Percentiles rank a stretch among this genome's conserved stretches.
Evolutionary conservation across 1,140 invertebrate species (phyloP).

Genomic region (Centruroides sculpturatus): DNA sequence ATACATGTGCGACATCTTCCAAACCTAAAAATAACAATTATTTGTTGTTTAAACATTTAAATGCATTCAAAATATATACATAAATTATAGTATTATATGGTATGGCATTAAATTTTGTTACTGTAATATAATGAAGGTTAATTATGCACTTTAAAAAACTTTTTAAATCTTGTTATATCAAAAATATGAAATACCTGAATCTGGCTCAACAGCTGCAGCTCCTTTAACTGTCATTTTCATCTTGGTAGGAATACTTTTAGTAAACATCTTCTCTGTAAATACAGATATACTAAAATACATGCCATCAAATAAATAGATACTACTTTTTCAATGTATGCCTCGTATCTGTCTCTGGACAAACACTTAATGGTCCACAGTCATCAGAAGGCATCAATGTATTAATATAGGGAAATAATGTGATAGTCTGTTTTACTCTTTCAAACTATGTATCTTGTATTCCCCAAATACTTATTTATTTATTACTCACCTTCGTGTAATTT

Average conservation of each 20-base stretch:
- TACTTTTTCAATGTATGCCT: not conserved
- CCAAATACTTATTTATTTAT: too few relatives aligned
- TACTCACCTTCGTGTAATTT: too few relatives aligned
- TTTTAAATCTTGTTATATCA: too few relatives aligned
- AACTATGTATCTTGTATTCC: too few relatives aligned
- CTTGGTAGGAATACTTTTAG: constrained; percentile 27
- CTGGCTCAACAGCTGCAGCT: constrained; percentile 75
- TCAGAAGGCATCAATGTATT: not conserved
- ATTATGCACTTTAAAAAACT: too few relatives aligned
- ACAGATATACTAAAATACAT: too few relatives aligned
- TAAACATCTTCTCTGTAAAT: constrained; percentile 19
- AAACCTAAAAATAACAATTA: constrained; percentile 32
- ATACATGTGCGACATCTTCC: constrained; percentile 65
- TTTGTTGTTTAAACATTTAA: not conserved
- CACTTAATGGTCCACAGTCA: not conserved
- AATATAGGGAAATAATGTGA: too few relatives aligned
- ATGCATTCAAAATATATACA: too few relatives aligned
- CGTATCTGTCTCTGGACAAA: not conserved
- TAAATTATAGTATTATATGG: too few relatives aligned
- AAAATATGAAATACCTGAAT: constrained; percentile 39
- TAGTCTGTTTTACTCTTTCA: too few relatives aligned
- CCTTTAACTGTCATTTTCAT: constrained; percentile 66
- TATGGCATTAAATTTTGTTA: too few relatives aligned
- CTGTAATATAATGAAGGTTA: not conserved
- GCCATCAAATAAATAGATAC: too few relatives aligned